Percentiles rank a stretch among this genome's conserved stretches.
These are phyloP conservation scores for Patiria miniata DNA, from an alignment of 35 echinoderm and acorn worm species.

Conservation along the genomic window DNA sequence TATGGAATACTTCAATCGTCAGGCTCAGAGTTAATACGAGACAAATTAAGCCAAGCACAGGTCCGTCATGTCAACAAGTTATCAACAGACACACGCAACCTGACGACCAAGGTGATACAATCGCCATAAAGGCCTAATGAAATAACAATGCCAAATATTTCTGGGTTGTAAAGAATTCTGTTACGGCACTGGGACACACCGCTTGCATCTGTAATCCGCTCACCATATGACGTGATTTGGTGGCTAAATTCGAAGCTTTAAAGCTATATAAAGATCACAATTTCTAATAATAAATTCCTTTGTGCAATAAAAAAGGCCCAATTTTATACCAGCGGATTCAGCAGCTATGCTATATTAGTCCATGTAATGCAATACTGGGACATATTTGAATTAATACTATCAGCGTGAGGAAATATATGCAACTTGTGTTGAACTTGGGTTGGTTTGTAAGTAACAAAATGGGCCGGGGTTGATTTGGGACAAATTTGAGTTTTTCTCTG, in stretches of 20 bases:
- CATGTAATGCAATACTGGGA: too few species aligned
- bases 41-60: neutral
- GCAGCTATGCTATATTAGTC: too few species aligned
- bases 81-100: too few species aligned
- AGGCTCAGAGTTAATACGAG: neutral
- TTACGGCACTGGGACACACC: neutral
- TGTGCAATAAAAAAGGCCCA: too few species aligned
- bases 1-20: neutral
- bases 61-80: neutral
- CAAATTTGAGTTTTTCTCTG: too few species aligned
- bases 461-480: too few species aligned
- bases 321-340: too few species aligned
- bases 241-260: neutral
- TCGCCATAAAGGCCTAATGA: constrained; percentile 3
- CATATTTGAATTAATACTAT: too few species aligned
- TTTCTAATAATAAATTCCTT: neutral
- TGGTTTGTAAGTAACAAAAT: too few species aligned
- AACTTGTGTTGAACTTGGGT: too few species aligned
- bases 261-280: neutral
- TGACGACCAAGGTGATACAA: neutral
- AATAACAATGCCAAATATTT: constrained; percentile 20
- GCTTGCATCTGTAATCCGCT: neutral
- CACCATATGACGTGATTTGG: neutral
- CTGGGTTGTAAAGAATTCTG: neutral
- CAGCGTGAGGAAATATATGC: too few species aligned